Conservation (phyloP, 2,888 invertebrate species). For the Ceriagrion tenellum region DNA sequence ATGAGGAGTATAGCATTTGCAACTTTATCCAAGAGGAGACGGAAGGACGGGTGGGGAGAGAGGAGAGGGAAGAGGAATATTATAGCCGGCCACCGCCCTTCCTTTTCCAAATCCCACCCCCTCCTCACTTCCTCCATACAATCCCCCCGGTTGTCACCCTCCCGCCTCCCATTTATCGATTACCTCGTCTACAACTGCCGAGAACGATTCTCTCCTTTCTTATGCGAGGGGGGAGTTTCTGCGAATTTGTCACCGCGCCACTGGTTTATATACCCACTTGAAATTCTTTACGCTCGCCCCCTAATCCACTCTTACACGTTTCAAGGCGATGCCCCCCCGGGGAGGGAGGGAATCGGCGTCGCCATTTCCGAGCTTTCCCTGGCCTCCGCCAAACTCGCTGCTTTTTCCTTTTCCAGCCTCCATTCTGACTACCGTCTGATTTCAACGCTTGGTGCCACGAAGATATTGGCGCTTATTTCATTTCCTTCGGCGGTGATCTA, state of each 20-base stretch:
- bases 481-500: too few relatives aligned
- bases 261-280: neutral
- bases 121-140: neutral
- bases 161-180: slow-evolving; percentile 35
- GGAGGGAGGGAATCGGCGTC: neutral
- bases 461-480: neutral
- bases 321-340: neutral
- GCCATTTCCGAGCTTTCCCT: neutral
- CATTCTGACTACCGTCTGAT: too few relatives aligned
- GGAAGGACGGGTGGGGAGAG: neutral
- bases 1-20: slow-evolving; percentile 64
- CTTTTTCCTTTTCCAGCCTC: too few relatives aligned
- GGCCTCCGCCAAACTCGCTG: neutral
- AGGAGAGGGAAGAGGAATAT: neutral
- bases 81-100: neutral
- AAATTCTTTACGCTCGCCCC: neutral
- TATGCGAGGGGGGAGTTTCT: neutral
- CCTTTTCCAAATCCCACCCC: slow-evolving; percentile 22
- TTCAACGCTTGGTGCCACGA: neutral
- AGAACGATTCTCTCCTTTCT: slow-evolving; percentile 6
- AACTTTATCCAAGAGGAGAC: slow-evolving; percentile 43
- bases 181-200: neutral
- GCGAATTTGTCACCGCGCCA: neutral
- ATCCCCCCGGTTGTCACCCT: slow-evolving; percentile 28
- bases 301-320: neutral